Evolutionary conservation across 2,113 vertebrate species (phyloP), one percentile per base, ranked within the genome.

Genomic region (Hypocryptadius cinnamomeus): DNA sequence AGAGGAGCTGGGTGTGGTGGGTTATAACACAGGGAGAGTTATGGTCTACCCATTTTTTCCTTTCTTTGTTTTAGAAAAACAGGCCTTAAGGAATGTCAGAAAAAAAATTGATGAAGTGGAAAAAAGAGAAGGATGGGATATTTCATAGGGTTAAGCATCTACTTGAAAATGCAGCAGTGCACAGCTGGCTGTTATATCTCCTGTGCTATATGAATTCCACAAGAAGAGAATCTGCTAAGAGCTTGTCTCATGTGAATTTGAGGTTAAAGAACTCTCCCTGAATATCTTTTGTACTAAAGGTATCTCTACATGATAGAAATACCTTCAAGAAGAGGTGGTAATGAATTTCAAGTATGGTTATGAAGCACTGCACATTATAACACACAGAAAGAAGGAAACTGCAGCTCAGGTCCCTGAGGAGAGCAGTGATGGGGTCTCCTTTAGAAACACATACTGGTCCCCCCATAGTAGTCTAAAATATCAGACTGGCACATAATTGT

Each of bases 101-200:
- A 76, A 70, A 92, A 91, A 81, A 82, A 61, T 15, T 30, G 45
- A 61, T 39, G 45, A 93, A 85, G 47, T 48, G 88, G 31, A 80
- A 74, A 84, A 68, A 87, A 87, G 44, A 92, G 33, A 44, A 83
- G 81, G 81, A 61, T 82, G 90, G 91, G 61, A 86, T 86, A 92
- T 96, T 91, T 87, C 86, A 63, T 79, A 66, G 89, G 76, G 83
- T 95, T 96, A 96, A 85, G 68, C 72, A 96, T 74, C 87, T 65
- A 85, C 78, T 93, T 96, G 80, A 88, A 90, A 93, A 83, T 39
- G 40, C 48, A 51, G 33, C 78, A 78, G 35, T 0, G 0, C 64
- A 70, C 60, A 94, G 72, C 51, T 93, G 82, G 47, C n/a, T 73
- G 25, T 79, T 16, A 0, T 56, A 42, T 60, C 59, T 73, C 56